Conservation (phyloP, 2,113 vertebrate species). For the Pterocles gutturalis region DNA sequence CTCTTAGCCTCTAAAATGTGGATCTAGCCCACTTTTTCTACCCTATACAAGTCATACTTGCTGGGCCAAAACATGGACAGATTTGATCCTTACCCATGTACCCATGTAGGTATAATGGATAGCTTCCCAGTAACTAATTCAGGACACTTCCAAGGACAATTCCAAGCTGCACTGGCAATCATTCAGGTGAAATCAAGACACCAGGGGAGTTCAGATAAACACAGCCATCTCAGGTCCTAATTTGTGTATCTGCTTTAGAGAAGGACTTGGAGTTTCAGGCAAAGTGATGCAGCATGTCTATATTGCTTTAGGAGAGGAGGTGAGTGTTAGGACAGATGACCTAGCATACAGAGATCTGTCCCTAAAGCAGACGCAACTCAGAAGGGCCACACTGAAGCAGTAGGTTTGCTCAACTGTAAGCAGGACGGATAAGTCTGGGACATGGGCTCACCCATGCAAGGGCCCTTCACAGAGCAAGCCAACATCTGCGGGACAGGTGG, state of each 20-base stretch:
- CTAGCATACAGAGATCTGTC: too few species aligned
- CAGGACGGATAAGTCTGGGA: not conserved
- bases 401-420: not conserved
- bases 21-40: not conserved
- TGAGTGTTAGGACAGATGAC: not conserved
- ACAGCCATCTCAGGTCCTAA: not conserved
- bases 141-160: not conserved
- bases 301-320: not conserved
- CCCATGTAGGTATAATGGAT: rapidly evolving
- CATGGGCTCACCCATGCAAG: rapidly evolving
- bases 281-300: not conserved
- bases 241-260: not conserved
- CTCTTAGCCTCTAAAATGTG: not conserved
- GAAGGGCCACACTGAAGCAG: not conserved
- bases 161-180: not conserved
- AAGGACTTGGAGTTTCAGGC: not conserved
- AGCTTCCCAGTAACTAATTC: not conserved
- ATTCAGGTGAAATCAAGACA: not conserved
- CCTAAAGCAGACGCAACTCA: not conserved
- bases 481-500: not conserved
- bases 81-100: not conserved
- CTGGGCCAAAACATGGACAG: rapidly evolving
- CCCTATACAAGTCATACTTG: not conserved
- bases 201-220: not conserved
- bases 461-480: not conserved